Evolutionary conservation across 2,888 invertebrate species (phyloP).

Genomic region (Cerceris ruficornis): DNA sequence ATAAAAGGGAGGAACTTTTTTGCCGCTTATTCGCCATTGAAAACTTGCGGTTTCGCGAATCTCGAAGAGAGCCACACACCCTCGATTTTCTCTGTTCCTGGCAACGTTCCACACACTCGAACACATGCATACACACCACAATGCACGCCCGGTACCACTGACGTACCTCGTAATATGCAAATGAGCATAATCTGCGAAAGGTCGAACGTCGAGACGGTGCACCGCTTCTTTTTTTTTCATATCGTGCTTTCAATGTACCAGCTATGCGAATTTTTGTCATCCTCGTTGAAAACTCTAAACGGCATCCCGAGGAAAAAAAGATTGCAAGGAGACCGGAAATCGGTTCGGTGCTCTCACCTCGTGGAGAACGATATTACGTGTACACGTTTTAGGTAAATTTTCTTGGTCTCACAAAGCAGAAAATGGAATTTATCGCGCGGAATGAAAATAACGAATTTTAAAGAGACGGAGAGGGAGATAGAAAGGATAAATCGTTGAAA

Average conservation of each 20-base stretch:
- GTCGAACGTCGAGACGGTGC: slow-evolving; percentile 38
- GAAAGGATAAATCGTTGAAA: too few species aligned
- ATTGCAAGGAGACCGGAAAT: background rate
- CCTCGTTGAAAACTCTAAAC: background rate
- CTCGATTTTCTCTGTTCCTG: slow-evolving; percentile 63
- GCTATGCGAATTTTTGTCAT: slow-evolving; percentile 10
- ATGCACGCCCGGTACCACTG: slow-evolving; percentile 23
- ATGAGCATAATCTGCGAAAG: slow-evolving; percentile 64
- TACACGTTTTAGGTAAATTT: too few species aligned
- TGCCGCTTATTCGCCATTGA: slow-evolving; percentile 28
- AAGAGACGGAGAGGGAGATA: too few species aligned
- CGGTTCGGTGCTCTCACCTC: background rate
- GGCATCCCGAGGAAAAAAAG: background rate
- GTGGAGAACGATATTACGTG: too few species aligned
- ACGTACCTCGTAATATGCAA: slow-evolving; percentile 72
- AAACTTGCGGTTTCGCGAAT: slow-evolving; percentile 46
- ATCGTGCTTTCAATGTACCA: slow-evolving; percentile 1
- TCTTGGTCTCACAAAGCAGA: too few species aligned
- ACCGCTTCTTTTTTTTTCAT: slow-evolving; percentile 9
- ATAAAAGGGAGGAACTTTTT: slow-evolving; percentile 35
- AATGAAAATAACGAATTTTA: too few species aligned
- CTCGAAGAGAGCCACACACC: slow-evolving; percentile 48
- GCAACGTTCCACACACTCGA: slow-evolving; percentile 69
- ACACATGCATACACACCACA: too few species aligned
- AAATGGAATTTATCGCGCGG: too few species aligned